phyloP scores from a whole-genome alignment of 2,113 vertebrate species.

The Xyrauchen texanus region DNA sequence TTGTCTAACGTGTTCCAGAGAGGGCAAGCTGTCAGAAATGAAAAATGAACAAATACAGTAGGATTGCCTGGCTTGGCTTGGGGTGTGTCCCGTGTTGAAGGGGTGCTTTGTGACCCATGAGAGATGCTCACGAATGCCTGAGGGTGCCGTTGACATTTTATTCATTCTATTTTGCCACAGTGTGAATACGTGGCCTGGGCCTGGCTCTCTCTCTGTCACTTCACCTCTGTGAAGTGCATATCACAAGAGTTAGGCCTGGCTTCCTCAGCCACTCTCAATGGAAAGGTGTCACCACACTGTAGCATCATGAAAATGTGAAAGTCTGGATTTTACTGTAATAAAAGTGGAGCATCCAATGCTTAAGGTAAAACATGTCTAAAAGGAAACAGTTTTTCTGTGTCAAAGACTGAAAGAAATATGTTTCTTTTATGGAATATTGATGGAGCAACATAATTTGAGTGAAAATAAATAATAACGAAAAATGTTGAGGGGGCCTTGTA shows the following conservation, averaged over 20 bases:
- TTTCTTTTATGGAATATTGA: no score
- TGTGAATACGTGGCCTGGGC: constrained; percentile 55
- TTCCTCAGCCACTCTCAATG: constrained; percentile 7
- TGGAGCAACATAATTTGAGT: no score
- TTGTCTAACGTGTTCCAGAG: constrained; percentile 22
- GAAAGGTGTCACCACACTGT: constrained; percentile 34
- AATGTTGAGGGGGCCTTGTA: no score
- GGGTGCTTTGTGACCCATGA: not conserved
- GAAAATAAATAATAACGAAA: no score
- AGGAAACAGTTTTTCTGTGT: no score
- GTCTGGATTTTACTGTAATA: constrained; percentile 1
- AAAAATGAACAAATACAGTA: constrained; percentile 28
- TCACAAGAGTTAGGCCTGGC: not conserved
- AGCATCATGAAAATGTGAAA: constrained; percentile 12
- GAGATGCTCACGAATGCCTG: constrained; percentile 58
- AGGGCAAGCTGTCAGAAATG: constrained; percentile 38
- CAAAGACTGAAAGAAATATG: no score
- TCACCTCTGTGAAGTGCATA: no score
- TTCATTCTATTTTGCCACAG: constrained; percentile 53
- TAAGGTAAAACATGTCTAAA: no score
- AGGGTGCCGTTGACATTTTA: constrained; percentile 69
- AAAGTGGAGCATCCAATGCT: no score
- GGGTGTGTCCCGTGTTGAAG: constrained; percentile 23
- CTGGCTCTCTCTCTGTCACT: constrained; percentile 51
- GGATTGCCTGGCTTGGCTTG: constrained; percentile 7